Conservation (phyloP, 2,888 invertebrate species). For the Exocentrus adspersus region DNA sequence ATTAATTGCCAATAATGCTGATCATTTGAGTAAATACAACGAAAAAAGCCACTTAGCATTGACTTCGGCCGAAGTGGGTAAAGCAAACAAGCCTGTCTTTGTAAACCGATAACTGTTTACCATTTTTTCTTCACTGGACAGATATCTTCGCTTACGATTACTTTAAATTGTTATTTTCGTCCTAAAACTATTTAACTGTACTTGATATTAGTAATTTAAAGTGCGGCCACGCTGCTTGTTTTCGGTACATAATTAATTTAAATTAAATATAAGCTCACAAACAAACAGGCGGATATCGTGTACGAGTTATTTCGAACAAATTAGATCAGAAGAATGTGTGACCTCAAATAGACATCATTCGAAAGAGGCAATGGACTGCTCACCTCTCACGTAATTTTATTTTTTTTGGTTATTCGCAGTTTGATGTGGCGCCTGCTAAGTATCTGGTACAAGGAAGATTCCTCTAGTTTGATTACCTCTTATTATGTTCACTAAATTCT, state of each 20-base stretch:
- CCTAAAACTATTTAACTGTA: constrained; percentile 1
- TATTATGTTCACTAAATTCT: not conserved
- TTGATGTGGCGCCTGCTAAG: not conserved
- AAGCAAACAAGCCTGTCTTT: not conserved
- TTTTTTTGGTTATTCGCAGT: not conserved
- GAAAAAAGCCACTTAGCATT: constrained; percentile 1
- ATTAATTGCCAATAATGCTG: constrained; percentile 6
- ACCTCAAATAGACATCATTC: constrained; percentile 11
- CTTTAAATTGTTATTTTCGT: not conserved
- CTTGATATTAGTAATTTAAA: not conserved
- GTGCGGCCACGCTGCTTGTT: not conserved
- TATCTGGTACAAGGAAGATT: not conserved
- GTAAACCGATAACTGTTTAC: not conserved
- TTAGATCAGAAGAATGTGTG: constrained; percentile 11
- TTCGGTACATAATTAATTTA: not conserved
- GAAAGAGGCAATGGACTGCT: constrained; percentile 9
- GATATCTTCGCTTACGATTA: not conserved
- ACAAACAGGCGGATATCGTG: not conserved
- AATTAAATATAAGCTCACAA: not conserved
- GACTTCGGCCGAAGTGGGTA: not conserved
- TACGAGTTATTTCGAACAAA: not conserved
- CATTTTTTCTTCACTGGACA: not conserved
- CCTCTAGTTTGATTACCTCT: not conserved
- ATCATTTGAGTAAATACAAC: constrained; percentile 1
- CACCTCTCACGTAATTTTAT: constrained; percentile 7